Base-by-base conservation (phyloP, 2,113 vertebrate genomes). In the Echinops telfairi region DNA sequence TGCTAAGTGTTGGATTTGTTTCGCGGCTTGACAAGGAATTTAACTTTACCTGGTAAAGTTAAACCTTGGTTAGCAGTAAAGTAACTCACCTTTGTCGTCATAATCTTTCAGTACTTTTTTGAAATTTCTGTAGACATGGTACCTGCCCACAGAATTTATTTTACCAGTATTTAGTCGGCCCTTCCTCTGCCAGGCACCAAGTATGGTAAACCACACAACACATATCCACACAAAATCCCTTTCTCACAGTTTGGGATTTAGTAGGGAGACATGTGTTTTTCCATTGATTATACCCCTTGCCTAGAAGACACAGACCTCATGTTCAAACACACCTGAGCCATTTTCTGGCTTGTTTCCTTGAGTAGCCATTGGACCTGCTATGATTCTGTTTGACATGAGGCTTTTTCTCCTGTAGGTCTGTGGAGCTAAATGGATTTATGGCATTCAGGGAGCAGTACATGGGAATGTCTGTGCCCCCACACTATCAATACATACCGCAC, bases 401-500 rank as follows among this genome's bases (percentile, higher is more conserved):
- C 83, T 93, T 97, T 95, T 89, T 95, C 86, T 97, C 88, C 98
- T 99, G 99, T 96, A 99, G 99, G 98, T 99, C 99, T 0, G 98
- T 98, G 97, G 99, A 99, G 95, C 98, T 99, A 97, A 99, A 99
- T 15, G 99, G 99, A 89, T 99, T 99, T 92, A 97, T 98, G 9
- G 98, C 99, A 36, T 98, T 99, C 97, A 98, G 99, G 98, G 99
- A 99, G 95, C 99, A 99, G 96, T 99, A 99, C 97, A 98, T 99
- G 96, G 99, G 99, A 95, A 99, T 98, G 20, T 98, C 99, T 2
- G 98, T 99, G 97, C 98, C 99, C 95, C 97, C 98, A 86, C 99
- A 99, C 97, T 99, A 99, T 98, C 99, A 99, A 97, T 99, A 99
- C 85, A 98, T 99, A 96, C 99, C 99, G 90, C 99, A 99, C 98